phyloP scores from a whole-genome alignment of 2,113 vertebrate genomes.

The Chamaea fasciata region DNA sequence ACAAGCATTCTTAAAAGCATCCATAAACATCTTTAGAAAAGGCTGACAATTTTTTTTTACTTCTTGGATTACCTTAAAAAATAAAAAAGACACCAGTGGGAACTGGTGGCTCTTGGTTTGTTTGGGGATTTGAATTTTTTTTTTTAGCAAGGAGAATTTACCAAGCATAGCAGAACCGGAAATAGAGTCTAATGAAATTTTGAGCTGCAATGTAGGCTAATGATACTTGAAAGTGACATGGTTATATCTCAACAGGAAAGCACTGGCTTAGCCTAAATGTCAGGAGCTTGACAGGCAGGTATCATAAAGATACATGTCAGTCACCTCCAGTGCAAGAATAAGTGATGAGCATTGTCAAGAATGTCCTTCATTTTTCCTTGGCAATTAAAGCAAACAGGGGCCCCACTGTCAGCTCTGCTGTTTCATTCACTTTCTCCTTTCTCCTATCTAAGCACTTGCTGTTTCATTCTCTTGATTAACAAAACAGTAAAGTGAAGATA shows the following conservation, averaged over 20 bases:
- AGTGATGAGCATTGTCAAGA: conserved; percentile 19
- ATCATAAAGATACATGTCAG: conserved; percentile 46
- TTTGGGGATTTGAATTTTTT: background rate
- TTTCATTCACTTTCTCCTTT: background rate
- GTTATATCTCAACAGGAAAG: conserved; percentile 14
- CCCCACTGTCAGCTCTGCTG: background rate
- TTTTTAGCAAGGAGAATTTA: conserved; percentile 3
- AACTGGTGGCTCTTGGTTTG: background rate
- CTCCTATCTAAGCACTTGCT: background rate
- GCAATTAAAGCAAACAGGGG: background rate
- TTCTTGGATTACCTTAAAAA: background rate
- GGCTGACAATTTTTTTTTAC: background rate
- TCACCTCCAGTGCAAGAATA: conserved; percentile 12
- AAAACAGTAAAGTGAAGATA: background rate
- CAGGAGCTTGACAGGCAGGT: conserved; percentile 17
- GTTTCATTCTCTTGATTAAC: background rate
- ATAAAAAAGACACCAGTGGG: background rate
- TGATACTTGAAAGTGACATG: conserved; percentile 18
- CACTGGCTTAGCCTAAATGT: background rate
- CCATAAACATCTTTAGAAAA: background rate
- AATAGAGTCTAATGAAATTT: conserved; percentile 21
- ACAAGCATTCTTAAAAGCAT: background rate
- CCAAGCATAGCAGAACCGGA: background rate
- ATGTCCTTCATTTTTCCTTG: conserved; percentile 27
- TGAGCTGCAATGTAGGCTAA: background rate